Evolutionary conservation across 2,797 vertebrate species (phyloP).

Genomic region (Coranthus polyacanthus): DNA sequence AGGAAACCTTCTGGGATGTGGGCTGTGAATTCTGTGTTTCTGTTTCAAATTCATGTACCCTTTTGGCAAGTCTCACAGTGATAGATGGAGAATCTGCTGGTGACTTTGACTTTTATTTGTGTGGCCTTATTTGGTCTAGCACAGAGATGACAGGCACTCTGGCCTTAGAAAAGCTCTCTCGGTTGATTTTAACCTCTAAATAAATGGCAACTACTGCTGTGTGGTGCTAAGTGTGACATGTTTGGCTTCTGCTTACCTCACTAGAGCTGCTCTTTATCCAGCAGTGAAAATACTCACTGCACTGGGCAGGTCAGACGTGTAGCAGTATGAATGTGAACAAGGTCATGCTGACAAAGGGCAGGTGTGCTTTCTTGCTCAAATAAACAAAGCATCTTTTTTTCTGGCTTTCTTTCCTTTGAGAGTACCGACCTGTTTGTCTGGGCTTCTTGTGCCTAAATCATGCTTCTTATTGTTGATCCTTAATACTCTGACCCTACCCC

Average conservation of each 20-base stretch:
- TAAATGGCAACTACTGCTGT: background rate
- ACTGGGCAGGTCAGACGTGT: slow-evolving; percentile 5
- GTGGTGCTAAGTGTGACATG: background rate
- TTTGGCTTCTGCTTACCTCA: slow-evolving; percentile 1
- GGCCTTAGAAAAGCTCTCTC: background rate
- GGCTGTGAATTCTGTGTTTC: slow-evolving; percentile 34
- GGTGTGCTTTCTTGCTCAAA: slow-evolving; percentile 37
- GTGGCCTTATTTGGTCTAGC: background rate
- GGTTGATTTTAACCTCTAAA: slow-evolving; percentile 17
- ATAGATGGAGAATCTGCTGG: slow-evolving; percentile 15
- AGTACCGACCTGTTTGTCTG: slow-evolving; percentile 41
- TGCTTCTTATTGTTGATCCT: slow-evolving; percentile 22
- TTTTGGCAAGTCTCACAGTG: slow-evolving; percentile 8
- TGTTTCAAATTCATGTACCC: slow-evolving; percentile 15
- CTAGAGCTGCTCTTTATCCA: slow-evolving; percentile 11
- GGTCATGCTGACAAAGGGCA: slow-evolving; percentile 43
- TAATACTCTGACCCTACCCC: slow-evolving; percentile 36
- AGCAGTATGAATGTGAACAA: slow-evolving; percentile 29
- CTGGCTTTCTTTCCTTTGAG: slow-evolving; percentile 31
- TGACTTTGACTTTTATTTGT: slow-evolving; percentile 18
- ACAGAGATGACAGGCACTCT: slow-evolving; percentile 3
- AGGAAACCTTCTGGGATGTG: slow-evolving; percentile 35
- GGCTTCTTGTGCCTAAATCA: slow-evolving; percentile 25
- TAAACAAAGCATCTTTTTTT: slow-evolving; percentile 44
- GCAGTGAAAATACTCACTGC: slow-evolving; percentile 12